Evolutionary conservation across 92 coral and sea anemone genomes (phyloP), one percentile per base, ranked within the genome.

Genomic region (Porites lobata): DNA sequence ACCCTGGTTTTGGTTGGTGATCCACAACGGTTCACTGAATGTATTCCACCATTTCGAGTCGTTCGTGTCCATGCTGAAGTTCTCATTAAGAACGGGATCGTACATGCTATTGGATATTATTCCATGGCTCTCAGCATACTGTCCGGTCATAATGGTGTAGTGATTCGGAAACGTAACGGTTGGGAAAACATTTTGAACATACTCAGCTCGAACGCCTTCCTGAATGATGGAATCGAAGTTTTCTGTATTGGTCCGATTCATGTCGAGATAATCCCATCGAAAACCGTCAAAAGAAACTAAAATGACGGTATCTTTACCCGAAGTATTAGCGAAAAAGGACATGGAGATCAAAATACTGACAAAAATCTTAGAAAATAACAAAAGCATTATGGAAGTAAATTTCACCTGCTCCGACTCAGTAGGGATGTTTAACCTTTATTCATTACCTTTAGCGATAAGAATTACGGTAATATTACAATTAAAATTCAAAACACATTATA

Each of bases 51-150:
- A 95, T 73, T 83, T 84, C 7, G 99, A 90, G 43, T 95, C 94
- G 26, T 84, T 93, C 12, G 90, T 95, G 38, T 69, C 77, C 89
- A 92, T 89, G 6, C 86, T 78, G 67, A 96, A 96, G 1, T 50
- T 61, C 9, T 79, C 93, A 18, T 90, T 80, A 7, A 83, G 77
- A 3, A 83, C 81, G 4, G 98, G 95, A 74, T 96, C 99, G 70
- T 90, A 93, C 80, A 96, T 85, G 5, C 73, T 17, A 78, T 96
- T 96, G 8, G 83, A 74, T 24, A 95, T 81, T 9, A 96, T 80
- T 61, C 99, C 99, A 64, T 96, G 99, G 81, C 94, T 92, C 69
- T 96, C 98, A 13, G 98, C 96, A 58, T 95, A 96, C 32, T 87
- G 84, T 0, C 99, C 99, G 0, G 99, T 96, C 17, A 96, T 96